These are phyloP conservation scores for Pandemis heparana DNA, from an alignment of 2,888 invertebrate genomes.

Conservation along the genomic window DNA sequence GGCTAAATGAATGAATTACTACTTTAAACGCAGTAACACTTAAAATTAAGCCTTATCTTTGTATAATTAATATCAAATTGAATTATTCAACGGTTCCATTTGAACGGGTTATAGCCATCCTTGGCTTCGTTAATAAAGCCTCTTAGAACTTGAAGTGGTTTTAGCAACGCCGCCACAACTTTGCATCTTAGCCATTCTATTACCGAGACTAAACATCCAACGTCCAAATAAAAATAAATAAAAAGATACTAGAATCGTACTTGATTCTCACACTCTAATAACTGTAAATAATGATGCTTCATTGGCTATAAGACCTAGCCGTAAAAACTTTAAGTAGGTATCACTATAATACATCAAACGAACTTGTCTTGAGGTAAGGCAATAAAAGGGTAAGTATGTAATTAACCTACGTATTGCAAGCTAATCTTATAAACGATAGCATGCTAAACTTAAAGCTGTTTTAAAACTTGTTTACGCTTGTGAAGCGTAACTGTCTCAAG, in stretches of 20 bases:
- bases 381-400: too few relatives aligned
- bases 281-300: neutral
- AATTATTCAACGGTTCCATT: neutral
- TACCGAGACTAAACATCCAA: too few relatives aligned
- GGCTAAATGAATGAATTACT: neutral
- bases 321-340: neutral
- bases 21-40: neutral
- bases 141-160: constrained; percentile 1
- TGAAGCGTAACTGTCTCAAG: constrained; percentile 2
- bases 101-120: neutral
- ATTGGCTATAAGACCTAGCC: neutral
- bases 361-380: neutral
- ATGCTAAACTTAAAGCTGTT: neutral
- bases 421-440: neutral
- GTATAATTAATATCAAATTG: constrained; percentile 4
- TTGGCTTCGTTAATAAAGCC: neutral
- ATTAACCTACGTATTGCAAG: neutral
- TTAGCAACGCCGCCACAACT: neutral
- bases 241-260: neutral
- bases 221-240: neutral
- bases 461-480: constrained; percentile 1
- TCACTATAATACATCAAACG: too few relatives aligned
- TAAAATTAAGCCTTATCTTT: neutral
- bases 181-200: neutral
- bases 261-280: neutral